Base-by-base conservation (phyloP, 2,113 vertebrate species). In the Saccopteryx bilineata region DNA sequence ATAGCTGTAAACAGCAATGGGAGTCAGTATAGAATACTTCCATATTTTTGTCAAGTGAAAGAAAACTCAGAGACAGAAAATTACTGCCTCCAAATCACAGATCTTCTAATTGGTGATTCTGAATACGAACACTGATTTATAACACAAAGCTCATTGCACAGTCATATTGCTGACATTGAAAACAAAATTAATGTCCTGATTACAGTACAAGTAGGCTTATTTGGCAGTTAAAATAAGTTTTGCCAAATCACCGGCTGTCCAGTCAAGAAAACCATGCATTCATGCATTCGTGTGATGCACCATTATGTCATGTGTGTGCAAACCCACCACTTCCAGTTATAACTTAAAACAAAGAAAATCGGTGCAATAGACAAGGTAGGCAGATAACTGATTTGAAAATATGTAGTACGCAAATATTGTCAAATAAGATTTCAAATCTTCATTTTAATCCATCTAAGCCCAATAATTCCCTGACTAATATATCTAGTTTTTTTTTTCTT, bases 111-210 rank as follows among this genome's bases (percentile, higher is more conserved):
- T 86, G 68, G 18, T 23, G 12, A 14, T 84, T 93, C 7, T 92
- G 14, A 90, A 46, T 93, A 60, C 28, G 26, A 75, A 69, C 18
- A 61, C 10, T 54, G n/a, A 83, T 75, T 91, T 54, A 79, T 31
- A 80, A 95, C 21, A 5, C 19, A 96, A 76, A 90, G 2, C 28
- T 96, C 33, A 89, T 46, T 83, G 83, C 33, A 50, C 4, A 56
- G 23, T 79, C 39, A 33, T 75, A 56, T 46, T 83, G 13, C 28
- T 89, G 58, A 80, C 33, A 66, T 87, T 39, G 84, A 74, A 80
- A 89, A 5, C 23, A 52, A 96, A 56, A 89, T 83, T 54, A 79
- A 91, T 81, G 19, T 91, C n/a, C 33, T 81, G 48, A 81, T 81
- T 69, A 65, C 0, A 52, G 58, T 7, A 0, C 15, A 63, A 3